Base-by-base conservation (phyloP, 2,888 invertebrate species). In the Calliopum simillimum region DNA sequence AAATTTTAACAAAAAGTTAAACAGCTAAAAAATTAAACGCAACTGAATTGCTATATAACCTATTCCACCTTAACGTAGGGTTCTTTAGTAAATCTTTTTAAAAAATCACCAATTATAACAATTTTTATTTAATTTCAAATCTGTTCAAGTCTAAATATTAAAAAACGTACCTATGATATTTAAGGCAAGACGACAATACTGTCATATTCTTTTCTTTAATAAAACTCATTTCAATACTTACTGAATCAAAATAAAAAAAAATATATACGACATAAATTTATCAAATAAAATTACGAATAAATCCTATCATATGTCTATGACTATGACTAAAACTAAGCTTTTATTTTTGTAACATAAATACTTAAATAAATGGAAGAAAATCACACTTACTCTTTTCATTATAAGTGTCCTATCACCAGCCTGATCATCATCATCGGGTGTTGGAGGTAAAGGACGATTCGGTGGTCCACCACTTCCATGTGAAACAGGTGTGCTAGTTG, bases 361-460 rank as follows among this genome's bases (percentile, higher is more conserved):
- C 53, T 53, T 19, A 5, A 56, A 6, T 41, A 16, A 13, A 5
- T 16, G 1, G 6, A 41, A 13, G 14, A 16, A 11, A 6, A 53
- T 19, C 14, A n/a, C 62, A 91, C 94, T 92, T 87, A 96, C 96
- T 91, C 96, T 90, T 87, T 96, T 92, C 90, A 96, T 93, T 83
- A 97, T 96, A 86, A 97, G 91, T 71, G 97, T 97, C 82, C 95
- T 91, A 86, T 96, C 96, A 69, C 93, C 92, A 74, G 88, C 88
- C 80, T 89, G 89, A 87, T 93, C 93, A 85, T 95, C 95, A 83
- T 97, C 97, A 85, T 96, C 97, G 51, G 97, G 97, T 66, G 97
- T 97, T 64, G 97, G 97, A 69, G 97, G 97, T 81, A 97, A 89
- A 66, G 97, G 97, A 78, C 97, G 90, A 84, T 96, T 97, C 73